These are phyloP conservation scores for Nothocercus nigrocapillus DNA, from an alignment of 2,113 vertebrate species.

Conservation along the genomic window DNA sequence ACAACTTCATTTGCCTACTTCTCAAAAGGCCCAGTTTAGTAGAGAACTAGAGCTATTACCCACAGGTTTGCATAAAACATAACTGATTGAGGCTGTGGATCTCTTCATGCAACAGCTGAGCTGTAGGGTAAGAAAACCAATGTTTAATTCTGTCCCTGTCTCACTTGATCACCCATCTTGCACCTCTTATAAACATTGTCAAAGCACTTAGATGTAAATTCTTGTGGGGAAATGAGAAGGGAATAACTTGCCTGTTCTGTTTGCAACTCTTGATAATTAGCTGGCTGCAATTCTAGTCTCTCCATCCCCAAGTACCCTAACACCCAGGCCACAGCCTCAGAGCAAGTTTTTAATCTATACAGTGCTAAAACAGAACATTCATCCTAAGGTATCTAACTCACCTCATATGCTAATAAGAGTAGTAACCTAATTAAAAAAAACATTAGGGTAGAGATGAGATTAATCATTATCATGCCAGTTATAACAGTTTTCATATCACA, in stretches of 20 bases:
- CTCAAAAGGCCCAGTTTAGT: not conserved
- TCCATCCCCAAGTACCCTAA: not conserved
- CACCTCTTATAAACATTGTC: not conserved
- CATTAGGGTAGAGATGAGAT: not conserved
- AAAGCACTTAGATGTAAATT: not conserved
- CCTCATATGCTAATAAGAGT: accelerated
- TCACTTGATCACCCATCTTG: slow-evolving; percentile 4
- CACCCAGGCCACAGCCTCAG: not conserved
- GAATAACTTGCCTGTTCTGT: not conserved
- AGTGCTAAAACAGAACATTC: not conserved
- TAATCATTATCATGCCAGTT: not conserved
- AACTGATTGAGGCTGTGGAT: not conserved
- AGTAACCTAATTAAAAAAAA: not conserved
- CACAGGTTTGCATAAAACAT: slow-evolving; percentile 3
- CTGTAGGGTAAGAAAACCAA: not conserved
- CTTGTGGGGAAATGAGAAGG: not conserved
- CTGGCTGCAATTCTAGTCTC: not conserved
- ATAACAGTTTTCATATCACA: not conserved
- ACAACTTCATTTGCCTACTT: not conserved
- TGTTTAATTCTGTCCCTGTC: not conserved
- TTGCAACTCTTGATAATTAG: not conserved
- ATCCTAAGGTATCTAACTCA: not conserved
- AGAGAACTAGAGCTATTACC: not conserved
- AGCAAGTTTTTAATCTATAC: not conserved
- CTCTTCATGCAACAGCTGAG: not conserved